Conservation (phyloP, 2,797 vertebrate species). For the Limosa lapponica region DNA sequence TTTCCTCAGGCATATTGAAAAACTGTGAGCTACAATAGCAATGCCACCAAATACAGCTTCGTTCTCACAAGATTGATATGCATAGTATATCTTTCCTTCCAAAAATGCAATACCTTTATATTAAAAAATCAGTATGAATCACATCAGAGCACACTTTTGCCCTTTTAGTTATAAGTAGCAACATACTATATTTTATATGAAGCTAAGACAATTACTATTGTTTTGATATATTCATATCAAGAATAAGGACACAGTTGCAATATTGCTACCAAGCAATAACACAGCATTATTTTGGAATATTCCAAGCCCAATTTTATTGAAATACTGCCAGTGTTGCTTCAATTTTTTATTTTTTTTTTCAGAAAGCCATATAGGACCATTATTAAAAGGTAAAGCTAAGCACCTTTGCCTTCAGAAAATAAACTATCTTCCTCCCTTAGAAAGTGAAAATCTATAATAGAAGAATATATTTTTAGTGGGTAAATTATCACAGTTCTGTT, state of each 20-base stretch:
- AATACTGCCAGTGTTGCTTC: neutral
- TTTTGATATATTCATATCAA: neutral
- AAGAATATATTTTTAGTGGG: neutral
- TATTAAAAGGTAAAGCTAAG: slow-evolving; percentile 8
- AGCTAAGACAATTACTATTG: neutral
- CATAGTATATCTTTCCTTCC: neutral
- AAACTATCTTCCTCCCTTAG: neutral
- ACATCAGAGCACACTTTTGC: neutral
- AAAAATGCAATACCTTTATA: neutral
- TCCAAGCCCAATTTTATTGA: neutral
- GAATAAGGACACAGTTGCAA: neutral
- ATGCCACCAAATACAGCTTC: neutral
- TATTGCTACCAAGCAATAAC: neutral
- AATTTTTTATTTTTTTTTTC: neutral
- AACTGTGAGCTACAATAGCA: neutral
- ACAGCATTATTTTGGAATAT: neutral
- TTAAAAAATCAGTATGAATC: neutral
- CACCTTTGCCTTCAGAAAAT: neutral
- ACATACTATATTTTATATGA: neutral
- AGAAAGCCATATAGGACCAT: neutral
- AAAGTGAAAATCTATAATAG: neutral
- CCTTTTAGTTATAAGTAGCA: neutral
- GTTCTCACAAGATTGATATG: neutral
- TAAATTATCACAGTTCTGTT: neutral
- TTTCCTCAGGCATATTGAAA: neutral